Evolutionary conservation across 2,888 invertebrate species (phyloP), one percentile per base, ranked within the genome.

Genomic region (Mamestra brassicae): DNA sequence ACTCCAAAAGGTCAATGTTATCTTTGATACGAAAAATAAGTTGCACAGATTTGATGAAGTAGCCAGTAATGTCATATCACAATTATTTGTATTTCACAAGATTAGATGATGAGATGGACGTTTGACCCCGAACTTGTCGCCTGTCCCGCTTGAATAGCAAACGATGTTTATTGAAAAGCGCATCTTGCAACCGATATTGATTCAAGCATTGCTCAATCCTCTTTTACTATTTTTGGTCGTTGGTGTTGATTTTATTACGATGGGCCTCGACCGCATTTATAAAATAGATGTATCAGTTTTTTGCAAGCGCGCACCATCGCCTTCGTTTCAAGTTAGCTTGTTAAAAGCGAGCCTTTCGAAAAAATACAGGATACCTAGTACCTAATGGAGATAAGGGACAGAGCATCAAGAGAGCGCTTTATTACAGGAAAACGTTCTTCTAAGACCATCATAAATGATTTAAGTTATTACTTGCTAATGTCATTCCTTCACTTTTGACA

Each of bases 111-210:
- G 75, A 68, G 87, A 89, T 88, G 90, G 91, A 92, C 89, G 82
- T 87, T 80, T 90, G 89, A 88, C 93, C 92, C 91, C 92, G 92
- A 93, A 93, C 93, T 93, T 92, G 93, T 93, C 92, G 89, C 79
- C 83, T 81, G 85, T 85, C 87, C 89, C 90, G 80, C 80, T 86
- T 89, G 90, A 90, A 90, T 86, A 89, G 86, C 86, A 92, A 94
- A 93, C 90, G 92, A 94, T 89, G 90, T 90, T 90, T 88, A 92
- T 94, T 94, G 91, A 93, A 90, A 89, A 84, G 77, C 85, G 85
- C 85, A 76, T 87, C 85, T 89, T 89, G 89, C 89, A 90, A 90
- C 84, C 84, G 74, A 84, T 83, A 81, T 85, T 76, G 80, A 87
- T 79, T 85, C 76, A 80, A 70, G 69, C 76, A 74, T 88, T 87